Evolutionary conservation across 2,888 invertebrate species (phyloP), one percentile per base, ranked within the genome.

Genomic region (Rotaria socialis): DNA sequence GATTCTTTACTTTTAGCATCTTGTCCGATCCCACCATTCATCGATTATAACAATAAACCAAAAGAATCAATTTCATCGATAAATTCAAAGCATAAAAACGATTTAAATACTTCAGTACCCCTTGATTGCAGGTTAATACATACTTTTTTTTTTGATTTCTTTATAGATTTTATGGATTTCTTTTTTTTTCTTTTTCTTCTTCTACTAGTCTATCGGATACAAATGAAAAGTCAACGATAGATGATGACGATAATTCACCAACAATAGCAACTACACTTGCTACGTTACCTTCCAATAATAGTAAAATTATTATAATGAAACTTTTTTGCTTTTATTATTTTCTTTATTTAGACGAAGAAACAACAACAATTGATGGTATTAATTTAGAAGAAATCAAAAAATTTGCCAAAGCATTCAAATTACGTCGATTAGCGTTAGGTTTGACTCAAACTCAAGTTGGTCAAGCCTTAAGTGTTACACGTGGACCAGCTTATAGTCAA

Each of bases 401-500:
- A 92, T 97, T 97, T 92, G 97, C 97, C 88, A 96, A 96, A 93
- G 96, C 95, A 88, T 97, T 97, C 92, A 97, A 97, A 92, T 93
- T 97, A 87, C 94, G 96, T 85, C 94, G 97, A 89, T 93, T 97
- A 88, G 96, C 96, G 22, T 92, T 97, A 88, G 97, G 97, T 86
- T 93, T 97, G 88, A 97, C 97, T 75, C 96, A 97, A 92, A 97
- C 97, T 0, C 97, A 97, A 93, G 91, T 92, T 24, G 91, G 92
- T 10, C 97, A 97, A 92, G 96, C 97, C 67, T 92, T 97, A 24
- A 96, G 96, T 89, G 95, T 96, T 87, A 96, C 96, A 47, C 97
- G 97, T 92, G 97, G 97, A 86, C 97, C 97, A 56, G 96, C 97
- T 85, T 98, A 98, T 92, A 97, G 96, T 92, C 97, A 98, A 93